Conservation (phyloP, 2,113 vertebrate species). For the Lagopus muta region DNA sequence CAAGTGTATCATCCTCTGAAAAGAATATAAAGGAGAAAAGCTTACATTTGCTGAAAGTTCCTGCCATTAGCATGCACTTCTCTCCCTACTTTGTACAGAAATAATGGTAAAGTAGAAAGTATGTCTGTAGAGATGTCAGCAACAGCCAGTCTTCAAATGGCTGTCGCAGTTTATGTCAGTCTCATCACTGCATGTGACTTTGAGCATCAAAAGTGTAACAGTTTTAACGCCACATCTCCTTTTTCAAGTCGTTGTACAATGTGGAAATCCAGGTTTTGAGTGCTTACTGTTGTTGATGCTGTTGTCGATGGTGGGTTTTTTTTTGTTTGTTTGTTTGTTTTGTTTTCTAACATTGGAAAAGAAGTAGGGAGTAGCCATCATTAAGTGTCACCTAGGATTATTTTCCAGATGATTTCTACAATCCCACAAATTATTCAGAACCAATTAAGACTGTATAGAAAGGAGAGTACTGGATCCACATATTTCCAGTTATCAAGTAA, state of each 20-base stretch:
- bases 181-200: not conserved
- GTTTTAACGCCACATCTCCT: not conserved
- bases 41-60: conserved; percentile 10
- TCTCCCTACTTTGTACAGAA: not conserved
- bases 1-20: conserved; percentile 57
- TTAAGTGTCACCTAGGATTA: no score
- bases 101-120: conserved; percentile 7
- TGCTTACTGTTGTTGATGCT: no score
- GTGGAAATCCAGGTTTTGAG: not conserved
- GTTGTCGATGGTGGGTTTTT: no score
- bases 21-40: conserved; percentile 36
- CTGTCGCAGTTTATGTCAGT: not conserved
- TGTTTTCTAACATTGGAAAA: no score
- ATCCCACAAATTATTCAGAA: no score
- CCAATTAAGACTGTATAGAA: no score
- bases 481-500: no score
- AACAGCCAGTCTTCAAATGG: not conserved
- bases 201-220: not conserved
- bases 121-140: not conserved
- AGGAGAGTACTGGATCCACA: no score
- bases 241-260: not conserved
- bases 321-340: no score
- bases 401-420: no score
- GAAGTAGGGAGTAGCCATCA: no score
- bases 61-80: not conserved